A percentile compares a stretch with the other conserved stretches of the same genome.
Evolutionary conservation across 2,888 invertebrate species (phyloP).

Genomic region (Hololepta plana): DNA sequence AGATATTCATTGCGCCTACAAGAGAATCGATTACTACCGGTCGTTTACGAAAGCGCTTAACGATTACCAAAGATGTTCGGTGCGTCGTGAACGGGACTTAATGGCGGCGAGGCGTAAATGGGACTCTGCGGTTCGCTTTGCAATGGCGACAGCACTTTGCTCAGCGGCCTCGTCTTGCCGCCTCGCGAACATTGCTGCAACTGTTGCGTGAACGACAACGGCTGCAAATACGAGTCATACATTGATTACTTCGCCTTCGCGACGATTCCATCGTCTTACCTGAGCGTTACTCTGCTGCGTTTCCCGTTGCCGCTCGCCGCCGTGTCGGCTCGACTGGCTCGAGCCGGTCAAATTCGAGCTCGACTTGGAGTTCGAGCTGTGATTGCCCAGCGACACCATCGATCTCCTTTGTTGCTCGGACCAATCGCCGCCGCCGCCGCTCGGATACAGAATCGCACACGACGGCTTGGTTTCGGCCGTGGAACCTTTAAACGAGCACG

Average conservation of each 20-base stretch:
- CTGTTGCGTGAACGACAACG: slow-evolving; percentile 84
- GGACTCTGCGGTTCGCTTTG: slow-evolving; percentile 52
- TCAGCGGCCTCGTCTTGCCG: slow-evolving; percentile 42
- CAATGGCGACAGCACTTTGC: slow-evolving; percentile 37
- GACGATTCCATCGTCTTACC: too few species aligned
- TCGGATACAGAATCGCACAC: slow-evolving; percentile 35
- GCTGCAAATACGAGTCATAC: slow-evolving; percentile 26
- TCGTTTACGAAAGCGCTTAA: slow-evolving; percentile 1
- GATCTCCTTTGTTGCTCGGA: slow-evolving; percentile 31
- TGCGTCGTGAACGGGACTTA: slow-evolving; percentile 31
- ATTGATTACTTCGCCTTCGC: not conserved
- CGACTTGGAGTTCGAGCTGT: slow-evolving; percentile 62
- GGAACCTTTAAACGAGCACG: slow-evolving; percentile 24
- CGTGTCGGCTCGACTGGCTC: slow-evolving; percentile 27
- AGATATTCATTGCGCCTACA: slow-evolving; percentile 24
- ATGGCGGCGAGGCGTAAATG: slow-evolving; percentile 51
- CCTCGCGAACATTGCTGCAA: slow-evolving; percentile 68
- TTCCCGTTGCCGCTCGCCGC: slow-evolving; percentile 21
- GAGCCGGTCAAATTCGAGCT: slow-evolving; percentile 57
- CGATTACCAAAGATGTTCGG: slow-evolving; percentile 24
- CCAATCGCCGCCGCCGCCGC: slow-evolving; percentile 24
- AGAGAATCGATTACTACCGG: slow-evolving; percentile 1
- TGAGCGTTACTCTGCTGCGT: too few species aligned
- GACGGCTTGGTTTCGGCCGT: slow-evolving; percentile 45
- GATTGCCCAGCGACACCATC: slow-evolving; percentile 42